Evolutionary conservation across 2,888 invertebrate species (phyloP).

Genomic region (Idaea aversata): DNA sequence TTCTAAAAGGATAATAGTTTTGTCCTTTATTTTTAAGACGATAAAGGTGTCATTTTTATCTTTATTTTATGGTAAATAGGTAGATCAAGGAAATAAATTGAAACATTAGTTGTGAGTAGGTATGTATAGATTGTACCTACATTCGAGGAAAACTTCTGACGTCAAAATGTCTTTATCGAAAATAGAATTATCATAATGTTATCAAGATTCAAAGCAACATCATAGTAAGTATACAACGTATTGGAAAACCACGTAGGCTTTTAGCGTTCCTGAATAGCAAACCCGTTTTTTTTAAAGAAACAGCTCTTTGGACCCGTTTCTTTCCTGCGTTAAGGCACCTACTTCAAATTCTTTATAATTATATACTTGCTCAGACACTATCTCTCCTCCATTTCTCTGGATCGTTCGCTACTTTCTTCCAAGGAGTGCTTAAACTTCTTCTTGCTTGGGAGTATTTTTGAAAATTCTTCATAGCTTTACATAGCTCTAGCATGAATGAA

Average conservation of each 20-base stretch:
- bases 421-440: no score
- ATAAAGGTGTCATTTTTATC: not conserved
- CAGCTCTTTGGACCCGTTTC: not conserved
- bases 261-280: not conserved
- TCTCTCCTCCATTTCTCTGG: not conserved
- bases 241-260: not conserved
- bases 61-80: not conserved
- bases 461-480: no score
- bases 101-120: not conserved
- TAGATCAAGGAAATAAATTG: not conserved
- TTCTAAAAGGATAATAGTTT: not conserved
- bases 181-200: not conserved
- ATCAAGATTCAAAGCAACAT: not conserved
- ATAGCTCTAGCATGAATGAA: no score
- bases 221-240: not conserved
- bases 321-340: not conserved
- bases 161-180: not conserved
- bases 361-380: not conserved
- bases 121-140: not conserved
- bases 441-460: no score
- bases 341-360: not conserved
- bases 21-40: not conserved
- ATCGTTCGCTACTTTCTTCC: not conserved
- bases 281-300: not conserved
- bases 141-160: not conserved